Percentiles rank a stretch among this genome's conserved stretches.
Conservation (phyloP, 2,888 invertebrate species). For the Drosophila prostipennis region DNA sequence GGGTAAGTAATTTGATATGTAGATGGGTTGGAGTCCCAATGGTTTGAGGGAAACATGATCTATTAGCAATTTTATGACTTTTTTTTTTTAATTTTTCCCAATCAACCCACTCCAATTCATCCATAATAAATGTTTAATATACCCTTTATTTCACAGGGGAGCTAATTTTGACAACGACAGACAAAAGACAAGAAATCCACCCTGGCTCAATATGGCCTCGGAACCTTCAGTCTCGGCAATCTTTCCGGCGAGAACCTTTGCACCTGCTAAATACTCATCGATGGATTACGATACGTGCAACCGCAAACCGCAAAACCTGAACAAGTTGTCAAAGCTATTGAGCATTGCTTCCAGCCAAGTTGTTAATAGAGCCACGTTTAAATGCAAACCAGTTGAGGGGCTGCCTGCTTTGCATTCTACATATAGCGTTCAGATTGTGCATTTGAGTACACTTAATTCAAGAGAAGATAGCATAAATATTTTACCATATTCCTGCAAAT, state of each 20-base stretch:
- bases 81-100: no score
- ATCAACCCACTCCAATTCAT: no score
- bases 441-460: slow-evolving; percentile 77
- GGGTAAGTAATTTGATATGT: slow-evolving; percentile 85
- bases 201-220: slow-evolving; percentile 83
- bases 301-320: slow-evolving; percentile 51
- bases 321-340: slow-evolving; percentile 54
- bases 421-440: slow-evolving; percentile 74
- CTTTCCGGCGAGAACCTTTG: slow-evolving; percentile 83
- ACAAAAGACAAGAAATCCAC: slow-evolving; percentile 84
- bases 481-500: slow-evolving; percentile 74
- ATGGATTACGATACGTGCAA: slow-evolving; percentile 41
- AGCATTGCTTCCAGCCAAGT: slow-evolving; percentile 42
- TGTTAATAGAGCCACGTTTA: slow-evolving; percentile 45
- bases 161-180: slow-evolving; percentile 84
- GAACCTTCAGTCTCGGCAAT: slow-evolving; percentile 83
- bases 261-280: slow-evolving; percentile 79
- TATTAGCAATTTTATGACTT: no score
- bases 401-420: slow-evolving; percentile 25
- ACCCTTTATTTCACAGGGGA: slow-evolving; percentile 74
- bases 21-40: neutral
- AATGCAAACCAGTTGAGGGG: slow-evolving; percentile 42
- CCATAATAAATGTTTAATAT: neutral
- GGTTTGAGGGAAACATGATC: no score
- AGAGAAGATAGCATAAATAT: slow-evolving; percentile 68